These are phyloP conservation scores for Celastrina argiolus DNA, from an alignment of 2,888 invertebrate genomes.

Conservation along the genomic window DNA sequence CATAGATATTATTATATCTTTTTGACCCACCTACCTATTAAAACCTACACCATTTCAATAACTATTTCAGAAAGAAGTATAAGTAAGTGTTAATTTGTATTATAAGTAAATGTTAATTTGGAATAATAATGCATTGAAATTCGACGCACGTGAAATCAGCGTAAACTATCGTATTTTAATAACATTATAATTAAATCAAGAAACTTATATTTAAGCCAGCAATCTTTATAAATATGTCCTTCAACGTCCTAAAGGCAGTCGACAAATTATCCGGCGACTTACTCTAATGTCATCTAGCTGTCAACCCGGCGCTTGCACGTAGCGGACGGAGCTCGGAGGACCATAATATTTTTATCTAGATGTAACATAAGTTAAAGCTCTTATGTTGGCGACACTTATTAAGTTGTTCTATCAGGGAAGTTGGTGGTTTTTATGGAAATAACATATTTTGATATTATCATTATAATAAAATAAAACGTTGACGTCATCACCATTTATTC, in stretches of 20 bases:
- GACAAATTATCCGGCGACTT: constrained; percentile 18
- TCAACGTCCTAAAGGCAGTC: not conserved
- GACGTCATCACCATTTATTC: too few relatives aligned
- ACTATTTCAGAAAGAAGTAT: too few relatives aligned
- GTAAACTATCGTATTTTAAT: too few relatives aligned
- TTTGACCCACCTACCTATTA: too few relatives aligned
- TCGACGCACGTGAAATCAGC: not conserved
- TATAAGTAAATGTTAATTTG: too few relatives aligned
- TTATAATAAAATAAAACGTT: too few relatives aligned
- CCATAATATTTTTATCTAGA: constrained; percentile 19
- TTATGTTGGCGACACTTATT: constrained; percentile 17
- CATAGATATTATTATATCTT: too few relatives aligned
- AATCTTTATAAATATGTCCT: not conserved
- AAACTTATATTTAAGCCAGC: not conserved
- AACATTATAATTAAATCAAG: too few relatives aligned
- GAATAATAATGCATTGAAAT: not conserved
- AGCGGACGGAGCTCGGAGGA: not conserved
- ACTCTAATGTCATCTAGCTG: constrained; percentile 16
- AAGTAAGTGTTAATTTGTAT: too few relatives aligned
- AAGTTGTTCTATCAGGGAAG: not conserved
- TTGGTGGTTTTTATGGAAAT: not conserved
- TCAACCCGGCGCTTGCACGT: constrained; percentile 14
- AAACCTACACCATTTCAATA: too few relatives aligned
- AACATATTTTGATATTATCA: too few relatives aligned
- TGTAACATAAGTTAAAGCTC: constrained; percentile 8